These are phyloP conservation scores for Callaeas wilsoni DNA, from an alignment of 2,113 vertebrate species.

Conservation along the genomic window DNA sequence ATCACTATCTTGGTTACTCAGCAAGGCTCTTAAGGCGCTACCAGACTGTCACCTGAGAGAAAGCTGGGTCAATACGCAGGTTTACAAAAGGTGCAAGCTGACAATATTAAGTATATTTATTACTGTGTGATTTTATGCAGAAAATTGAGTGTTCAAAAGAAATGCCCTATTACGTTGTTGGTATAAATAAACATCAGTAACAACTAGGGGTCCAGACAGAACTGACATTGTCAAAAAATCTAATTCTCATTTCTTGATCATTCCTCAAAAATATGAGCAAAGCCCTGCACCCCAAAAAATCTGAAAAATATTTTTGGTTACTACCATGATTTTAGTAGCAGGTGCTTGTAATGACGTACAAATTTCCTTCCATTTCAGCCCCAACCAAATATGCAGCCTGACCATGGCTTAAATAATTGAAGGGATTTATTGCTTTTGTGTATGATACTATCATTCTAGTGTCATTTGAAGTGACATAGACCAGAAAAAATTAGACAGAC, in stretches of 20 bases:
- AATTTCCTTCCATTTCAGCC: background rate
- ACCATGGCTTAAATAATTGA: background rate
- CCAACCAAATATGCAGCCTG: background rate
- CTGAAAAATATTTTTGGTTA: background rate
- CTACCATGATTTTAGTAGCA: background rate
- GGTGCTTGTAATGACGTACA: background rate
- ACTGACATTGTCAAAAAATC: background rate
- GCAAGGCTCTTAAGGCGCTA: background rate
- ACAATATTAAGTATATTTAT: background rate
- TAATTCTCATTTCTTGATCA: background rate
- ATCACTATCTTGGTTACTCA: background rate
- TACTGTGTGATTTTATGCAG: background rate
- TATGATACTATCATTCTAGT: background rate
- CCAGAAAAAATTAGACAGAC: background rate
- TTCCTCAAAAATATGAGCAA: background rate
- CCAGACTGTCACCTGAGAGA: background rate
- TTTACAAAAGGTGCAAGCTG: background rate
- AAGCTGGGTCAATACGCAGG: background rate
- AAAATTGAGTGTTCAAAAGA: background rate
- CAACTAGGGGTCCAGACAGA: background rate
- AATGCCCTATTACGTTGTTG: background rate
- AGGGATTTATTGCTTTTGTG: background rate
- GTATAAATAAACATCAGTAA: background rate
- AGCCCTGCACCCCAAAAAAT: accelerated
- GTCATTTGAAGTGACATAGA: background rate